Conservation (phyloP, 2,113 vertebrate genomes). For the Tyrannus savana region DNA sequence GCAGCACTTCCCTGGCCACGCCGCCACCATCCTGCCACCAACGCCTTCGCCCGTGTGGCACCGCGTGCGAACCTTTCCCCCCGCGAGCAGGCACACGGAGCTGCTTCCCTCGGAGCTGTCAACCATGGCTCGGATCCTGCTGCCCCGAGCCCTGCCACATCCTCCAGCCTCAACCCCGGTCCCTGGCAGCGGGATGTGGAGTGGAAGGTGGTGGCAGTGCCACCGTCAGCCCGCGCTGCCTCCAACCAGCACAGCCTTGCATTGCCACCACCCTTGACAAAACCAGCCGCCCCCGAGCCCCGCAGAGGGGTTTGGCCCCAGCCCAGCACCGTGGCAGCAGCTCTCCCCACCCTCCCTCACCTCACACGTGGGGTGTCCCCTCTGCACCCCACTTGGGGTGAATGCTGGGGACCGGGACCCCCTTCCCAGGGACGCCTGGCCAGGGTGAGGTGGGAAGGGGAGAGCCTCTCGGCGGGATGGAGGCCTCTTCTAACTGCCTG, state of each 20-base stretch:
- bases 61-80: rapidly evolving
- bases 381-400: rapidly evolving
- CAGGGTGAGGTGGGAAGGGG: slow-evolving; percentile 15
- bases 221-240: not conserved
- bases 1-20: rapidly evolving
- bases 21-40: not conserved
- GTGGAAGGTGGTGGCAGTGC: not conserved
- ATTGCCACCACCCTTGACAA: not conserved
- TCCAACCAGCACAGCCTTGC: not conserved
- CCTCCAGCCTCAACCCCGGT: not conserved
- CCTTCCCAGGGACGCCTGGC: not conserved
- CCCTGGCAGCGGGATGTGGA: rapidly evolving
- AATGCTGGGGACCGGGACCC: rapidly evolving
- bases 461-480: slow-evolving; percentile 60
- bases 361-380: rapidly evolving
- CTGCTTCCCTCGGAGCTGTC: not conserved
- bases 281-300: rapidly evolving
- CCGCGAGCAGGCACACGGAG: rapidly evolving
- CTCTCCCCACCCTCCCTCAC: not conserved
- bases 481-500: slow-evolving; percentile 75
- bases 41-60: rapidly evolving
- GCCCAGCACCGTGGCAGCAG: rapidly evolving
- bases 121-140: not conserved
- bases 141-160: not conserved
- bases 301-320: rapidly evolving